Evolutionary conservation across 2,888 invertebrate genomes (phyloP).

Genomic region (Caenorhabditis uteleia): DNA sequence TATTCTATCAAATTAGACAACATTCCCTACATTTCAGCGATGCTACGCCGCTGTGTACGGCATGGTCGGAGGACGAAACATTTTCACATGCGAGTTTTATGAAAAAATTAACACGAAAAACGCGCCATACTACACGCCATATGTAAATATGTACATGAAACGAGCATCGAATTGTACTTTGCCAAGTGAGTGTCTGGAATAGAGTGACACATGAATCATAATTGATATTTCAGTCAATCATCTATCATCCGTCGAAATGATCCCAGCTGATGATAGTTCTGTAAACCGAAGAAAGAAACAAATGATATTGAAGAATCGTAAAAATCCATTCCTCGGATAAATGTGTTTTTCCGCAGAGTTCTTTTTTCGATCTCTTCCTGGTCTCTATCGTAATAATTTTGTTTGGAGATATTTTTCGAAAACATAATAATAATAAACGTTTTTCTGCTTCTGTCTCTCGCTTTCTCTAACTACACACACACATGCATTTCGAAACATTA

Average conservation of each 20-base stretch:
- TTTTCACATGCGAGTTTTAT: constrained; percentile 69
- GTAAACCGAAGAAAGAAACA: constrained; percentile 47
- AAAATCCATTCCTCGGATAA: constrained; percentile 54
- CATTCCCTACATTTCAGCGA: constrained; percentile 47
- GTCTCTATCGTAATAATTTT: constrained; percentile 14
- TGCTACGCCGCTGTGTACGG: constrained; percentile 67
- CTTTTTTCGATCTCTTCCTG: constrained; percentile 21
- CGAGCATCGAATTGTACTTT: constrained; percentile 46
- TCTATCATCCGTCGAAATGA: constrained; percentile 50
- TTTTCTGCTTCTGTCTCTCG: too few species aligned
- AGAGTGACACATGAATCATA: background rate
- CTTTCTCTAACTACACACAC: too few species aligned
- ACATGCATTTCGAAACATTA: too few species aligned
- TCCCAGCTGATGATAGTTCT: constrained; percentile 56
- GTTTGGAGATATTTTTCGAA: too few species aligned
- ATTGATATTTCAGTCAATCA: constrained; percentile 42
- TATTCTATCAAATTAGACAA: background rate
- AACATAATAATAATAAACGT: too few species aligned
- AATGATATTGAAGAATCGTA: constrained; percentile 39
- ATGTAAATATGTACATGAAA: constrained; percentile 66
- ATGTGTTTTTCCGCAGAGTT: background rate
- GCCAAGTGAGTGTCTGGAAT: constrained; percentile 34
- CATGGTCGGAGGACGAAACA: constrained; percentile 64
- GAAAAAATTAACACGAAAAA: constrained; percentile 46
- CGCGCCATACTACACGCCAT: constrained; percentile 61